These are phyloP conservation scores for Ophiodon elongatus DNA, from an alignment of 2,113 vertebrate species.

Conservation along the genomic window DNA sequence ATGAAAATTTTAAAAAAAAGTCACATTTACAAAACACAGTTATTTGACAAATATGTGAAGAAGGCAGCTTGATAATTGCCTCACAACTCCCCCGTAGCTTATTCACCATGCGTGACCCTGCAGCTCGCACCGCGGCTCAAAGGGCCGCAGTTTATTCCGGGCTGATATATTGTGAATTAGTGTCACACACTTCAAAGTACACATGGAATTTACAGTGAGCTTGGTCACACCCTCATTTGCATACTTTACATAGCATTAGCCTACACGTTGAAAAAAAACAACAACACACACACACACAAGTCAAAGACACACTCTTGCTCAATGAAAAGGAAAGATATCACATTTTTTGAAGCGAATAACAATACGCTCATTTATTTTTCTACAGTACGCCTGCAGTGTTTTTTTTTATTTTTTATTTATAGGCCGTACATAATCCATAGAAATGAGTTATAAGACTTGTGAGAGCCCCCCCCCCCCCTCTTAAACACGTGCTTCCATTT, in stretches of 20 bases:
- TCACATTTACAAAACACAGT: constrained; percentile 9
- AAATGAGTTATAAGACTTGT: constrained; percentile 41
- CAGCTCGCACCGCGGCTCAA: constrained; percentile 11
- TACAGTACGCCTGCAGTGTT: constrained; percentile 65
- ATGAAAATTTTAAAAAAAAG: constrained; percentile 26
- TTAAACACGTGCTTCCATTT: background rate
- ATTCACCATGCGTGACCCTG: constrained; percentile 3
- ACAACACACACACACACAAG: constrained; percentile 40
- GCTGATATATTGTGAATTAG: constrained; percentile 52
- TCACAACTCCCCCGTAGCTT: background rate
- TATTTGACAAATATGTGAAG: background rate
- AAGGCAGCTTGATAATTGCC: background rate
- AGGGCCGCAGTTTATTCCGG: constrained; percentile 23
- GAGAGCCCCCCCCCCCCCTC: background rate
- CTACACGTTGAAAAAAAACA: constrained; percentile 1
- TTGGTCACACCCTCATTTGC: constrained; percentile 68
- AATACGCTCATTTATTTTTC: constrained; percentile 68
- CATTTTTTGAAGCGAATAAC: constrained; percentile 64
- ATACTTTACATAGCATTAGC: constrained; percentile 52
- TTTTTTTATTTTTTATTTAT: constrained; percentile 28
- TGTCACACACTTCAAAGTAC: constrained; percentile 56
- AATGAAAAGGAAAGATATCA: constrained; percentile 51
- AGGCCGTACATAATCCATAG: constrained; percentile 63
- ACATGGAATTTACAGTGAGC: constrained; percentile 75
- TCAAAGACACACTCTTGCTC: constrained; percentile 37